Percentiles rank a stretch among this genome's conserved stretches.
These are phyloP conservation scores for Lepidurus arcticus DNA, from an alignment of 1,140 invertebrate genomes.

Conservation along the genomic window DNA sequence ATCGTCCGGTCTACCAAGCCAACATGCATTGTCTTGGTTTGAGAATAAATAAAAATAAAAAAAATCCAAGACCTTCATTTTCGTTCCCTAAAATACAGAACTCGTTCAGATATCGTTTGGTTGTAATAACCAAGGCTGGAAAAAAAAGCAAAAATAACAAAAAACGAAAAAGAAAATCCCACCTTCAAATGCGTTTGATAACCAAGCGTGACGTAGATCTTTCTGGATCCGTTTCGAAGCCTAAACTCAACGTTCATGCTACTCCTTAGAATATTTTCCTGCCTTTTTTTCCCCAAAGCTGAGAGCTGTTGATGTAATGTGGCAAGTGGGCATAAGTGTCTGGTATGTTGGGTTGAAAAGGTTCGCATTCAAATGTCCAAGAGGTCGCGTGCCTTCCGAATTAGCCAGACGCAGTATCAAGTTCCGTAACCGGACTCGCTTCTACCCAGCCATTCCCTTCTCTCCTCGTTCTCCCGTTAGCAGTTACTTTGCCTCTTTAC, in stretches of 20 bases:
- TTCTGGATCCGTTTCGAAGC: neutral
- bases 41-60: neutral
- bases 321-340: conserved; percentile 20
- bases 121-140: neutral
- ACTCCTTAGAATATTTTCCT: neutral
- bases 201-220: neutral
- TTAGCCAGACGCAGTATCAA: conserved; percentile 18
- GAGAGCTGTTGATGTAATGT: conserved; percentile 15
- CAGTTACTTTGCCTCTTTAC: neutral
- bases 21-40: conserved; percentile 9
- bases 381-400: conserved; percentile 20
- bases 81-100: neutral
- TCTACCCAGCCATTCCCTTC: conserved; percentile 7
- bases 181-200: neutral
- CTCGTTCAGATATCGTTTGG: neutral
- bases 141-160: neutral
- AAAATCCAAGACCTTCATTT: neutral
- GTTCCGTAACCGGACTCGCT: conserved; percentile 20
- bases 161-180: neutral
- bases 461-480: neutral
- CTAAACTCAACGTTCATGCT: neutral
- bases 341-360: neutral
- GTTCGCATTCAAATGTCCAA: conserved; percentile 21
- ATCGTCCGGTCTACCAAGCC: neutral
- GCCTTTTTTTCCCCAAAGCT: neutral